Base-by-base conservation (phyloP, 2,888 invertebrate genomes). In the Melanophora roralis region DNA sequence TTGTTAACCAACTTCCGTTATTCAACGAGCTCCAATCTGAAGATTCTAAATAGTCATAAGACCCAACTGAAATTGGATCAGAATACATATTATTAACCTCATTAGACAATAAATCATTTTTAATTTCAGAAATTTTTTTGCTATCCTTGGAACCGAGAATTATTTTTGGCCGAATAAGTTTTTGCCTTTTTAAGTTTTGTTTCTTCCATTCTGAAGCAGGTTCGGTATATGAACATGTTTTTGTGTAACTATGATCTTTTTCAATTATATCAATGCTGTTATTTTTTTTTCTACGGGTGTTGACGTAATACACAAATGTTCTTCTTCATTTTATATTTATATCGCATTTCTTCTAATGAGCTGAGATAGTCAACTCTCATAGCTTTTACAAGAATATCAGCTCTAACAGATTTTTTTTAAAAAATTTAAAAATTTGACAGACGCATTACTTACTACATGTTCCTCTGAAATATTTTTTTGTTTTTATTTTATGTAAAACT, bases 201-300 rank as follows among this genome's bases (percentile, higher is more conserved):
- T 67, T 67, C 9, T 34, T 34, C 62, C 62, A 62, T 16, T 45
- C 23, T 23, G 53, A 51, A 9, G 16, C 53, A 2, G 67, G 67
- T 27, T 53, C 53, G n/a, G 12, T 6, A 19, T 40, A 6, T 16
- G 27, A 11, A n/a, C 9, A 43, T n/a, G 11, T 11, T 40, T 43
- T 19, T 21, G 19, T n/a, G 16, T 62, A 62, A 21, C 45, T 43
- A 43, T 60, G 59, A 11, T 60, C 43, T 7, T n/a, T 23, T 21
- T 43, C 43, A 43, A 60, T 60, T 8, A 32, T 12, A 14, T 53
- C 32, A 53, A 53, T 16, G 14, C 16, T 34, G 2, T 32, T 7
- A 32, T n/a, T 12, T 23, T 49, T 27, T 49, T 23, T 23, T 49
- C 23, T 12, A n/a, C n/a, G 14, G 23, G 23, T 11, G 12, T 23